phyloP scores from a whole-genome alignment of 2,888 invertebrate species.

The Seladonia tumulorum region DNA sequence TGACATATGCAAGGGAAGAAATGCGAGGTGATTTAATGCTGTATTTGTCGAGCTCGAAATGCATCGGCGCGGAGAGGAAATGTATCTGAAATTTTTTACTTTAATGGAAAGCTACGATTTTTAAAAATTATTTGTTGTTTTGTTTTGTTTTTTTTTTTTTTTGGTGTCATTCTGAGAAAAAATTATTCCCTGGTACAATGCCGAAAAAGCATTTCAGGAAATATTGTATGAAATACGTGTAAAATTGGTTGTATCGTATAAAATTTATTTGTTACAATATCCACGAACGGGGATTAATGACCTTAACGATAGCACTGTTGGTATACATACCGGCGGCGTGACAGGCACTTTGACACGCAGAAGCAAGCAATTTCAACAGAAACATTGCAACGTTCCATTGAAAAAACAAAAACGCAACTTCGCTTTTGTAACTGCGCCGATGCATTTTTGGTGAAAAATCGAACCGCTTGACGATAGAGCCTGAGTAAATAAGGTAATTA shows the following conservation, averaged over 20 bases:
- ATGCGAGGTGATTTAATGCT: neutral
- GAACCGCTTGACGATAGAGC: neutral
- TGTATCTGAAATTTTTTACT: no score
- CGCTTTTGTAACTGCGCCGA: neutral
- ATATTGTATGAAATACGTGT: neutral
- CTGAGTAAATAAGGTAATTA: no score
- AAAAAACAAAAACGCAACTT: neutral
- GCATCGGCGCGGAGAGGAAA: neutral
- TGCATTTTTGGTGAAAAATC: neutral
- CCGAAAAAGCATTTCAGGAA: neutral
- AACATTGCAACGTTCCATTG: neutral
- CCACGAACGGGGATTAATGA: neutral
- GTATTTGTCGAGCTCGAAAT: neutral
- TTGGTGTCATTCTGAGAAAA: neutral
- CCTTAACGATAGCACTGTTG: neutral
- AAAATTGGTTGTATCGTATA: neutral
- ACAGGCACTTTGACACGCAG: neutral
- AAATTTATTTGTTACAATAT: neutral
- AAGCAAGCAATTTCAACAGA: neutral
- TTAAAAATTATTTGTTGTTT: neutral
- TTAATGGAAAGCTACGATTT: neutral
- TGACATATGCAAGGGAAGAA: no score
- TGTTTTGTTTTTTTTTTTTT: neutral
- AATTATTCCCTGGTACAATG: neutral
- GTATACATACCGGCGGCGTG: neutral